Evolutionary conservation across 2,888 invertebrate genomes (phyloP).

Genomic region (Elmis aenea): DNA sequence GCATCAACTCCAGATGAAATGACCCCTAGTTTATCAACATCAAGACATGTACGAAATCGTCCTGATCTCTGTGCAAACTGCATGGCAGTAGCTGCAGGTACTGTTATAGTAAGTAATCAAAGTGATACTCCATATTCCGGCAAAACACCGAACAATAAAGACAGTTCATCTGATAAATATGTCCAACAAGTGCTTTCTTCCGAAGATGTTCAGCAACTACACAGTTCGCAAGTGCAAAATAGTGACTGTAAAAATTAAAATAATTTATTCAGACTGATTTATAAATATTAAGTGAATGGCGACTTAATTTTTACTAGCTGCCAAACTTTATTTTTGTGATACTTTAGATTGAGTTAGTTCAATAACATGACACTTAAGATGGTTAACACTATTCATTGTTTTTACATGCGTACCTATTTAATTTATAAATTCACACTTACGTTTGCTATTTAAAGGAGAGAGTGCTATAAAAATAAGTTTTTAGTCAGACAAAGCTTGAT

Average conservation of each 20-base stretch:
- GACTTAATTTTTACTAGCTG: no score
- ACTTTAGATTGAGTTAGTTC: no score
- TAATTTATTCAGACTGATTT: no score
- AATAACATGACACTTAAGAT: no score
- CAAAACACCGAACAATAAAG: conserved; percentile 6
- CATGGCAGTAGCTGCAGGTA: conserved; percentile 35
- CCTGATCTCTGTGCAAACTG: conserved; percentile 41
- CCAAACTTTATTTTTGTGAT: no score
- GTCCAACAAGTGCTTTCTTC: conserved; percentile 25
- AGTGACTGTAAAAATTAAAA: conserved; percentile 10
- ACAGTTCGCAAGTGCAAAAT: conserved; percentile 12
- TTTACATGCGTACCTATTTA: no score
- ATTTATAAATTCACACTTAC: no score
- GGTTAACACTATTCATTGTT: no score
- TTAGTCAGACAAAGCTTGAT: no score
- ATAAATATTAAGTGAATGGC: no score
- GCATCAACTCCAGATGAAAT: conserved; percentile 62
- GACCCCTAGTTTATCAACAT: conserved; percentile 50
- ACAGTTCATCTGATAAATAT: conserved; percentile 2
- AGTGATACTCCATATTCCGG: conserved; percentile 8
- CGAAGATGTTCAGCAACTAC: conserved; percentile 14
- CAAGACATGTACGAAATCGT: conserved; percentile 30
- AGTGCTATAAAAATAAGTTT: no score
- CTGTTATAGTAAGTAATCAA: conserved; percentile 19
- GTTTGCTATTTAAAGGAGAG: no score